Evolutionary conservation across 2,113 vertebrate genomes (phyloP), one percentile per base, ranked within the genome.

Genomic region (Forbesichthys agassizii): DNA sequence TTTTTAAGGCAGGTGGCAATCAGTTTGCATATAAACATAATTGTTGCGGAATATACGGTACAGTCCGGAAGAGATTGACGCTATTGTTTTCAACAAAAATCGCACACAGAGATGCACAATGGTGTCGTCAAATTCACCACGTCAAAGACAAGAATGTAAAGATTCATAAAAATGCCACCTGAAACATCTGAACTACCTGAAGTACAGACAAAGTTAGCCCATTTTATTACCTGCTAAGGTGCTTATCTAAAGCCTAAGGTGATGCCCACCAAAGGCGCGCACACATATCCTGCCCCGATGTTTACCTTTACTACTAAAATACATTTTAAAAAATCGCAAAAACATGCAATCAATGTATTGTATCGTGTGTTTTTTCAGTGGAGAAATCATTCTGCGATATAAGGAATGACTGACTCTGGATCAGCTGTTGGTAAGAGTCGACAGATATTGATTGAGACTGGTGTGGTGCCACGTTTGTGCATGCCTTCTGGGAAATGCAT

Each of bases 21-120:
- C 71, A 7, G 42, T 65, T 47, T 56, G 11, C 70, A 66, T 61
- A 69, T 70, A n/a, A 56, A 66, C 5, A 1, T 9, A 33, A 3
- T 16, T 48, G 48, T 57, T 68, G 18, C 65, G 48, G 69, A 54
- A 48, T 61, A 14, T 61, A 60, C 3, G 5, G 27, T 48, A 16
- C n/a, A 58, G 20, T 20, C 20, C 1, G 27, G 27, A 59, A 6
- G 78, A 54, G 48, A 66, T 20, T 52, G 9, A 18, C 20, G 46
- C 6, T 20, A 48, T 47, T 68, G 18, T 56, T 64, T 9, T 46
- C 11, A 48, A 16, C 14, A 42, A 36, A 9, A 55, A 54, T 12
- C 46, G 27, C 68, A 66, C 0, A 55, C 2, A 66, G 71, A 49
- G 6, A 8, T 5, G 36, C 20, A 16, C 42, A 69, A 58, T 48